Evolutionary conservation across 2,113 vertebrate genomes (phyloP).

Genomic region (Silurus meridionalis): DNA sequence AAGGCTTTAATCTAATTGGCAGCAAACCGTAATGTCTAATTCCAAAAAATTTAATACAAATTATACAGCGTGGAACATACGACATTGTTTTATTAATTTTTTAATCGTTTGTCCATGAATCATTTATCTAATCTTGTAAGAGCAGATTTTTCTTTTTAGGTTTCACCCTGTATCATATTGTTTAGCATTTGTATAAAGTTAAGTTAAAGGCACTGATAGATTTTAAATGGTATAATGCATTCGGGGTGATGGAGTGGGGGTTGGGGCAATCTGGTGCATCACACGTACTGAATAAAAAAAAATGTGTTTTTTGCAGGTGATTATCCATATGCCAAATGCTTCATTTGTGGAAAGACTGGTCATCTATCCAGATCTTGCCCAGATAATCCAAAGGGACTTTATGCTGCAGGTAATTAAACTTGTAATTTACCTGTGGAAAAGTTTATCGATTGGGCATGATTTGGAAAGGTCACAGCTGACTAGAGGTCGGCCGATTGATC

Average conservation of each 20-base stretch:
- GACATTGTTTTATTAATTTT: too few relatives aligned
- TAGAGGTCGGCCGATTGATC: too few relatives aligned
- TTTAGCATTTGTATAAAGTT: not conserved
- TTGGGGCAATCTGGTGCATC: too few relatives aligned
- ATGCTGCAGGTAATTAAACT: conserved; percentile 77
- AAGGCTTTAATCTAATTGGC: too few relatives aligned
- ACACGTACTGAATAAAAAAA: not conserved
- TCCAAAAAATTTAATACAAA: too few relatives aligned
- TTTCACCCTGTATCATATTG: not conserved
- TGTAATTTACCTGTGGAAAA: too few relatives aligned
- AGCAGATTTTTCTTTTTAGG: not conserved
- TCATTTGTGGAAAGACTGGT: conserved; percentile 91
- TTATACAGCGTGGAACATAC: not conserved
- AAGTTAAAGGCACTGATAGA: not conserved
- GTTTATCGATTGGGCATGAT: too few relatives aligned
- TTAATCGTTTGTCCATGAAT: not conserved
- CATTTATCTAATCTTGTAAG: not conserved
- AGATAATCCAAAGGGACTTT: conserved; percentile 93
- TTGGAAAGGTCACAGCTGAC: too few relatives aligned
- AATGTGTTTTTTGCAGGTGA: conserved; percentile 75
- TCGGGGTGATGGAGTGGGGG: too few relatives aligned
- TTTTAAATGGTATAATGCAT: too few relatives aligned
- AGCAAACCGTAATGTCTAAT: too few relatives aligned
- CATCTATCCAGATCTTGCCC: conserved; percentile 90
- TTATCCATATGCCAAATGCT: conserved; percentile 93